Percentiles rank a stretch among this genome's conserved stretches.
Evolutionary conservation across 2,888 invertebrate species (phyloP).

Genomic region (Tetanocera ferruginea): DNA sequence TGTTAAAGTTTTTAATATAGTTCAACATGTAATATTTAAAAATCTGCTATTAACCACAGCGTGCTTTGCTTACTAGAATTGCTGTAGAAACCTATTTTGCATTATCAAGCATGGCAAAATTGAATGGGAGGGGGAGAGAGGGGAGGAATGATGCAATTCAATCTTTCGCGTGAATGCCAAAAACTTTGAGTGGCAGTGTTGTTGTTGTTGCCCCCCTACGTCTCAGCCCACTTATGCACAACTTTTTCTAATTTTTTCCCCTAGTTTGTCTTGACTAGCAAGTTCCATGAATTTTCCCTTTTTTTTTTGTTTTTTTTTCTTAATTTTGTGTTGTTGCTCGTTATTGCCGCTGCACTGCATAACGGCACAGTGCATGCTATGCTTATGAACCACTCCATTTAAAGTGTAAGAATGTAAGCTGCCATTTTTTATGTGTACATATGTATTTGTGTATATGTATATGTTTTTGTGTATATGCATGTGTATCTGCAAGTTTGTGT

Average conservation of each 20-base stretch:
- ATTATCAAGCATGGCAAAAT: no score
- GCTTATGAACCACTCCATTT: not conserved
- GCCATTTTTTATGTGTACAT: not conserved
- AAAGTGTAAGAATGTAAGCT: not conserved
- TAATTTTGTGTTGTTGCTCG: not conserved
- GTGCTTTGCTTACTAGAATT: no score
- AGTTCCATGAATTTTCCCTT: not conserved
- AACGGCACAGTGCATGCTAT: not conserved
- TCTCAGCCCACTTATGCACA: conserved; percentile 14
- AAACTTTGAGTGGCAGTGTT: conserved; percentile 13
- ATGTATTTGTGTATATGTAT: not conserved
- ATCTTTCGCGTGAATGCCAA: conserved; percentile 9
- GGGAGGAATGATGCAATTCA: no score
- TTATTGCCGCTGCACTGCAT: not conserved
- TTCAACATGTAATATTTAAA: no score
- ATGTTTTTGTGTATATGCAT: conserved; percentile 1
- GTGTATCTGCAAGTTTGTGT: conserved; percentile 35
- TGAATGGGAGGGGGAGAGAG: no score
- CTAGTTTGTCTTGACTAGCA: conserved; percentile 3
- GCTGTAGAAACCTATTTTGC: no score
- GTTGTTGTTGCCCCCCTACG: conserved; percentile 10
- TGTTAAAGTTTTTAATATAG: no score
- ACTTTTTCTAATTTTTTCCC: not conserved
- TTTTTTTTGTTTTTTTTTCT: not conserved
- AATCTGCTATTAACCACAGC: no score